phyloP scores from a whole-genome alignment of 2,888 invertebrate genomes.

The Thereva unica region DNA sequence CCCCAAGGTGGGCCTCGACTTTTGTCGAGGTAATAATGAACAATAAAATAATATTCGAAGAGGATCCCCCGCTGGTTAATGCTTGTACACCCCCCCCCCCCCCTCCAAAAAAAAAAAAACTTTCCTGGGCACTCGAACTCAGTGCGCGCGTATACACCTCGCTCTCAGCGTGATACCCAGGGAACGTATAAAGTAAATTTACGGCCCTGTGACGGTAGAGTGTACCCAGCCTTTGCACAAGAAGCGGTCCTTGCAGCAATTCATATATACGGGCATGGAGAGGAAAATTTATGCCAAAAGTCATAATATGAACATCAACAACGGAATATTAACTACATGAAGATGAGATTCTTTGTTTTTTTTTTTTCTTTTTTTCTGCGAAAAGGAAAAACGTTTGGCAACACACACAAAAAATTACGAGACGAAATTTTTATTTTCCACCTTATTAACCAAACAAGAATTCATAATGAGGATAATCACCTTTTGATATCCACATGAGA shows the following conservation, averaged over 20 bases:
- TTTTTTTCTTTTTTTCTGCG: neutral
- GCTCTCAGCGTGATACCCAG: no score
- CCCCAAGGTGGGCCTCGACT: neutral
- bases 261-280: slow-evolving; percentile 1
- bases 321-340: slow-evolving; percentile 13
- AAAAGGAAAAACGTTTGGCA: neutral
- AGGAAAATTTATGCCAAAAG: slow-evolving; percentile 3
- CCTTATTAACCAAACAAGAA: slow-evolving; percentile 4
- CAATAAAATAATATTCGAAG: slow-evolving; percentile 25
- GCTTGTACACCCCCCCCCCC: neutral
- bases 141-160: no score
- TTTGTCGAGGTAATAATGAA: slow-evolving; percentile 22
- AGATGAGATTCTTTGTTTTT: neutral
- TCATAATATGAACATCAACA: slow-evolving; percentile 2
- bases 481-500: slow-evolving; percentile 14
- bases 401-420: neutral
- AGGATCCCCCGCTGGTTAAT: slow-evolving; percentile 14
- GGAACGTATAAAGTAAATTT: no score
- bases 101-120: neutral
- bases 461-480: slow-evolving; percentile 23
- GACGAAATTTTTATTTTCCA: neutral
- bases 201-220: no score
- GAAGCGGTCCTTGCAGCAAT: neutral
- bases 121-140: neutral
- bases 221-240: neutral